phyloP scores from a whole-genome alignment of 1,140 invertebrate genomes.

The Pentalonia nigronervosa region DNA sequence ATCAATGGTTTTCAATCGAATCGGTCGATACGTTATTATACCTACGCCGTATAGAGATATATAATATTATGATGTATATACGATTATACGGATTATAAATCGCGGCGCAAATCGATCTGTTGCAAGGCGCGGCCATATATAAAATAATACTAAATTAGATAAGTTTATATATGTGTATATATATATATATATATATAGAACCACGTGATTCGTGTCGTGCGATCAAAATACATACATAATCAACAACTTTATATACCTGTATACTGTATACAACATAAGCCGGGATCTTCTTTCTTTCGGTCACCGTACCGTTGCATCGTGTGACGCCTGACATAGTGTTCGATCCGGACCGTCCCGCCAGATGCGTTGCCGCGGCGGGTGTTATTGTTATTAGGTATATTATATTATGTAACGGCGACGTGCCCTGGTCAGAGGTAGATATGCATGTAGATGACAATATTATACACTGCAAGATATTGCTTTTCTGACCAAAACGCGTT shows the following conservation, averaged over 20 bases:
- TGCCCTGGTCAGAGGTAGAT: background rate
- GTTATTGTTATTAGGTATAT: background rate
- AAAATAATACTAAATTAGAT: background rate
- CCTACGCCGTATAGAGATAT: background rate
- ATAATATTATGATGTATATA: background rate
- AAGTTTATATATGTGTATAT: background rate
- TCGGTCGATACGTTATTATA: background rate
- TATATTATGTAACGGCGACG: background rate
- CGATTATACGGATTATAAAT: background rate
- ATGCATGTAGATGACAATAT: background rate
- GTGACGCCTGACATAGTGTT: background rate
- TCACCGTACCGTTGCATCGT: slow-evolving; percentile 2
- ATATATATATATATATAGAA: background rate
- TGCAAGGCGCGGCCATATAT: background rate
- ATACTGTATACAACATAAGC: background rate
- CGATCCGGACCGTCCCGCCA: background rate
- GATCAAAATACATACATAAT: background rate
- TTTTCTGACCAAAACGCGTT: background rate
- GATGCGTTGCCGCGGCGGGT: background rate
- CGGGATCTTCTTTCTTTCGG: background rate
- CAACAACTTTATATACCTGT: background rate
- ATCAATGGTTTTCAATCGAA: background rate
- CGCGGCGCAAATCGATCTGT: background rate
- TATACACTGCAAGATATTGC: background rate
- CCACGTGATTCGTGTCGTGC: background rate